Percentiles rank a stretch among this genome's conserved stretches.
Conservation (phyloP, 2,797 vertebrate species). For the Ciconia nigra region DNA sequence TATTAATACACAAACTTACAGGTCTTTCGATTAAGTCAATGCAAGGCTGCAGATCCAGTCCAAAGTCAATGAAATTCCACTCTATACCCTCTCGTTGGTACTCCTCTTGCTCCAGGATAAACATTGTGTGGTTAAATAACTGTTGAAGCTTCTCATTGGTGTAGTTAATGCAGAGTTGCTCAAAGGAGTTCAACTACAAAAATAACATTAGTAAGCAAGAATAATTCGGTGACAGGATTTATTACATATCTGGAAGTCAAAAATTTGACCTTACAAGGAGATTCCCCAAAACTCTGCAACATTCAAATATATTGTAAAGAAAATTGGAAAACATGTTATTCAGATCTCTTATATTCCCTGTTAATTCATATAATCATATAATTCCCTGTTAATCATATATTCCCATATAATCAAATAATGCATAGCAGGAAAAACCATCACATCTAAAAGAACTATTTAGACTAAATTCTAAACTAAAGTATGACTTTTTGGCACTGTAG, state of each 20-base stretch:
- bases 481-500: neutral
- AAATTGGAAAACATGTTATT: neutral
- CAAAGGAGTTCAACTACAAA: slow-evolving; percentile 92
- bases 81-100: slow-evolving; percentile 98
- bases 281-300: neutral
- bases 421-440: neutral
- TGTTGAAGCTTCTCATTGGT: slow-evolving; percentile 99
- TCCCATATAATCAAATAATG: neutral
- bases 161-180: slow-evolving; percentile 98
- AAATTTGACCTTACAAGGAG: neutral
- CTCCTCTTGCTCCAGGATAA: slow-evolving; percentile 98
- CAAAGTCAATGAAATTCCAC: slow-evolving; percentile 99
- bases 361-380: neutral
- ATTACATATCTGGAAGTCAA: neutral
- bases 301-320: rapidly evolving
- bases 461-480: neutral
- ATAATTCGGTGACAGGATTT: neutral
- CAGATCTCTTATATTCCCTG: neutral
- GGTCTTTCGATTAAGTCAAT: slow-evolving; percentile 97
- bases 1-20: slow-evolving; percentile 74
- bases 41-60: slow-evolving; percentile 96
- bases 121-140: slow-evolving; percentile 99
- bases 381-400: too few relatives aligned
- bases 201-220: neutral
- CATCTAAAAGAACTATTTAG: neutral